phyloP scores from a whole-genome alignment of 2,888 invertebrate genomes.

The Choreutis nemorana region DNA sequence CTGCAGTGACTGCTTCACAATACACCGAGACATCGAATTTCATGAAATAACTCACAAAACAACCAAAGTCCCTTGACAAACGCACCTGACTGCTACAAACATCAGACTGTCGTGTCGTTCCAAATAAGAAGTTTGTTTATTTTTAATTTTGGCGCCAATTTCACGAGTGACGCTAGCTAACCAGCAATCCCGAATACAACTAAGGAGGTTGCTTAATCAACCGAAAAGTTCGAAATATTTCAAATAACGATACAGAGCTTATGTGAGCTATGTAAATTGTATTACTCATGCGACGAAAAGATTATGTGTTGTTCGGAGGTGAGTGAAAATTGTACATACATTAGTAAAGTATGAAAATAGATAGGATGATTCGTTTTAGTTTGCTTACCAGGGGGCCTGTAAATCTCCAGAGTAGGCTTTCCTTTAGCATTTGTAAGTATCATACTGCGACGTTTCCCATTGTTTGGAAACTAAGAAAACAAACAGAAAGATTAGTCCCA shows the following conservation, averaged over 20 bases:
- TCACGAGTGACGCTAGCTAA: slow-evolving; percentile 35
- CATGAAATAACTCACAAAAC: slow-evolving; percentile 19
- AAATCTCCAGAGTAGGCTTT: slow-evolving; percentile 88
- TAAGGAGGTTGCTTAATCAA: no score
- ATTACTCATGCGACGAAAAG: no score
- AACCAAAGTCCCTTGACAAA: slow-evolving; percentile 31
- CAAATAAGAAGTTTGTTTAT: slow-evolving; percentile 61
- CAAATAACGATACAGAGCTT: no score
- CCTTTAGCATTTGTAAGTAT: slow-evolving; percentile 73
- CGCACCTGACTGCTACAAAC: slow-evolving; percentile 42
- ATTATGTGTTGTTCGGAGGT: no score
- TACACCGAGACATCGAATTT: slow-evolving; percentile 48
- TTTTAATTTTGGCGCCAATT: slow-evolving; percentile 63
- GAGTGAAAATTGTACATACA: no score
- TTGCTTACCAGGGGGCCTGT: slow-evolving; percentile 89
- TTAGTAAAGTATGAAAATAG: no score
- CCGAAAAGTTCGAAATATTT: no score
- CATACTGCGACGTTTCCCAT: slow-evolving; percentile 77
- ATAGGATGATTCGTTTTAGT: no score
- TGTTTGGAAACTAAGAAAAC: slow-evolving; percentile 63
- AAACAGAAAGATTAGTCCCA: no score
- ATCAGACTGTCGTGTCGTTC: slow-evolving; percentile 57
- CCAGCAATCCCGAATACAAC: no score
- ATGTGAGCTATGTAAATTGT: no score
- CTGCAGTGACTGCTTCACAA: slow-evolving; percentile 54